These are phyloP conservation scores for Doryteuthis pealeii DNA, from an alignment of 1,140 invertebrate genomes.

Conservation along the genomic window DNA sequence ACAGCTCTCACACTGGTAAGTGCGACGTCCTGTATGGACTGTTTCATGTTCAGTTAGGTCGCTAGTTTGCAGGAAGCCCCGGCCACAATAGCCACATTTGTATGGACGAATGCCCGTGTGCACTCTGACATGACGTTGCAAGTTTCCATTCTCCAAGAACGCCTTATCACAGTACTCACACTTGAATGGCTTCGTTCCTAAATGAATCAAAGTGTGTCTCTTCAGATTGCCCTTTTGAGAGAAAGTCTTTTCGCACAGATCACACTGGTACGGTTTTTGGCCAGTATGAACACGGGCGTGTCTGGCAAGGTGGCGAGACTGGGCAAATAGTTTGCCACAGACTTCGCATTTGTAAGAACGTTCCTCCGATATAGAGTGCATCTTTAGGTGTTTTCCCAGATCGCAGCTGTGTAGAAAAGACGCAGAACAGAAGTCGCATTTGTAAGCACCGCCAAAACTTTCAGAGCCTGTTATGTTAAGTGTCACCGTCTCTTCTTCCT, in stretches of 20 bases:
- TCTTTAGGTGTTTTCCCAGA: constrained; percentile 74
- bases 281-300: not conserved
- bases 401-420: constrained; percentile 94
- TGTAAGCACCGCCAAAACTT: constrained; percentile 66
- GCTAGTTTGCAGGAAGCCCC: too few relatives aligned
- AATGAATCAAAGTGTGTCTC: not conserved
- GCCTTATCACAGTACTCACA: constrained; percentile 3
- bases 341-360: not conserved
- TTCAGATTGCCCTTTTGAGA: not conserved
- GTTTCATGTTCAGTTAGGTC: too few relatives aligned
- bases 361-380: constrained; percentile 7
- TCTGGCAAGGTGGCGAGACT: not conserved
- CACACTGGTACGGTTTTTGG: not conserved
- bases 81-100: too few relatives aligned
- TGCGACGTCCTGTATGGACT: too few relatives aligned
- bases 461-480: too few relatives aligned
- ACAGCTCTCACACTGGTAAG: too few relatives aligned
- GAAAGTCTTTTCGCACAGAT: not conserved
- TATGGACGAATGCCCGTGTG: too few relatives aligned
- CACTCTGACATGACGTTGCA: not conserved
- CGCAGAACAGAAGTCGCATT: constrained; percentile 85
- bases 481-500: too few relatives aligned
- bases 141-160: not conserved
- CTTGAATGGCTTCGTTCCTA: not conserved
- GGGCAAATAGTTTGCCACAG: not conserved